Conservation (phyloP, 2,888 invertebrate species). For the Tiphia femorata region DNA sequence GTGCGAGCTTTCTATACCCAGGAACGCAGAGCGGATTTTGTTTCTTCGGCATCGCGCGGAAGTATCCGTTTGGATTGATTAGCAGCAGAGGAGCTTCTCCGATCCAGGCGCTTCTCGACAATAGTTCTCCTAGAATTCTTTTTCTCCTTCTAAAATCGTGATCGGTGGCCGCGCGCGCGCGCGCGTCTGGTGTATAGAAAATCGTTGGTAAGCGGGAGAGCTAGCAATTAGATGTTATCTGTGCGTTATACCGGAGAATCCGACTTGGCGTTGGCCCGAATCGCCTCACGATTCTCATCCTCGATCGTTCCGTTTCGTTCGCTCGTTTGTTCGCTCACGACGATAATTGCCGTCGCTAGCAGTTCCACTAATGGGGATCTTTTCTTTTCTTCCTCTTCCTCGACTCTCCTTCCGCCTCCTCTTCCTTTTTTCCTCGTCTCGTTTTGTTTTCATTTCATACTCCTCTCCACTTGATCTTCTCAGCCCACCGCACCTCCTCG, state of each 20-base stretch:
- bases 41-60: no score
- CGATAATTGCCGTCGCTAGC: slow-evolving; percentile 24
- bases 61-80: no score
- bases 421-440: no score
- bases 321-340: neutral
- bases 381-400: slow-evolving; percentile 1
- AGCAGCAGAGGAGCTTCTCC: no score
- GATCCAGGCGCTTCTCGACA: no score
- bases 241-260: neutral
- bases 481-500: no score
- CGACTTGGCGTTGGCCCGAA: neutral
- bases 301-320: neutral
- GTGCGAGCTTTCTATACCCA: no score
- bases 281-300: slow-evolving; percentile 1
- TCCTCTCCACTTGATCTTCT: no score
- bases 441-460: no score
- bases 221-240: slow-evolving; percentile 10
- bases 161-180: neutral
- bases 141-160: no score
- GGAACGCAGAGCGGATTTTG: no score
- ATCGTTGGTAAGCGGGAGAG: slow-evolving; percentile 6
- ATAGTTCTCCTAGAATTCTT: no score
- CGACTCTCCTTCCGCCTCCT: slow-evolving; percentile 3
- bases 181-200: slow-evolving; percentile 2
- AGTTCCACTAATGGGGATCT: slow-evolving; percentile 5